Conservation (phyloP, 2,888 invertebrate genomes). For the Notocelia uddmanniana region DNA sequence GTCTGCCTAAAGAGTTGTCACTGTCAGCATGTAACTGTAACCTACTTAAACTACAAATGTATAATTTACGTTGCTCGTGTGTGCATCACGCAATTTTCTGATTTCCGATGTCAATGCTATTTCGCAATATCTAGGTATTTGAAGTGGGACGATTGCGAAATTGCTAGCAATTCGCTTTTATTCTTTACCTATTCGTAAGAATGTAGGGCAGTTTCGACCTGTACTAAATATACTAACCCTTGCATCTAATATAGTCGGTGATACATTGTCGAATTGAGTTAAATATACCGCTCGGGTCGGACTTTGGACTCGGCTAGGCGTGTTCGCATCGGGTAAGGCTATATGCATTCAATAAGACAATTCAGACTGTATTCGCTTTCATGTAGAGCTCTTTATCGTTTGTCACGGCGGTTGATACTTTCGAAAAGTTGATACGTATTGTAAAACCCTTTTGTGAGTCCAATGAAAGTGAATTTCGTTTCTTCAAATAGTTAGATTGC, state of each 20-base stretch:
- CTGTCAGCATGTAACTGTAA: background rate
- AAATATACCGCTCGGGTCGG: conserved; percentile 57
- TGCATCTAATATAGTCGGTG: conserved; percentile 33
- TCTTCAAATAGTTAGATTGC: background rate
- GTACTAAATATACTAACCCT: conserved; percentile 40
- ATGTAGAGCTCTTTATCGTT: conserved; percentile 17
- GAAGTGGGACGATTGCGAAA: conserved; percentile 33
- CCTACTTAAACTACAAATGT: background rate
- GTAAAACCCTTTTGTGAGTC: conserved; percentile 14
- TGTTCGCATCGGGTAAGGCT: conserved; percentile 41
- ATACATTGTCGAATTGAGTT: conserved; percentile 45
- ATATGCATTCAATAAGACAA: conserved; percentile 30
- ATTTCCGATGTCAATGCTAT: conserved; percentile 30
- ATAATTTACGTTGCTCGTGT: conserved; percentile 6
- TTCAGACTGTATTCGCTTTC: background rate
- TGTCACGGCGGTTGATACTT: background rate
- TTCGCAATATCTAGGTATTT: conserved; percentile 28
- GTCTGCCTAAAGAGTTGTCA: background rate
- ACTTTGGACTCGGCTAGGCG: conserved; percentile 75
- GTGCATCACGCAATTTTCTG: conserved; percentile 7
- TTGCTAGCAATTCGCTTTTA: conserved; percentile 29
- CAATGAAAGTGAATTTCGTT: conserved; percentile 20
- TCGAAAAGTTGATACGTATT: conserved; percentile 17
- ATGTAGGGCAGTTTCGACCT: conserved; percentile 33
- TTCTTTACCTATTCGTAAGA: conserved; percentile 29